Conservation (phyloP, 1,140 invertebrate genomes). For the Papilio polytes region DNA sequence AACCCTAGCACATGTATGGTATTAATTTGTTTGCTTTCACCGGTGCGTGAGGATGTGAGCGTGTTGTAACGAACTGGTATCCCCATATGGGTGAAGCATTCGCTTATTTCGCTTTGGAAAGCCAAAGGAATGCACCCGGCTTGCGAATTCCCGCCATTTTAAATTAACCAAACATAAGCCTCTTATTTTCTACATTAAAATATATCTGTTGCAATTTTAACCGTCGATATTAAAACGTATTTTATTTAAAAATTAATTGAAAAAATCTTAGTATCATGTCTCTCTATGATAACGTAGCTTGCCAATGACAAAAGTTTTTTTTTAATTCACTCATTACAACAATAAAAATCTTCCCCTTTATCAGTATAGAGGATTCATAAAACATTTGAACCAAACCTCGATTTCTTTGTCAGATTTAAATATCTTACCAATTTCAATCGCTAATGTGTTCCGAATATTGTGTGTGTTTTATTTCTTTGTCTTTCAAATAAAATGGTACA, state of each 20-base stretch:
- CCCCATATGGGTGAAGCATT: slow-evolving; percentile 51
- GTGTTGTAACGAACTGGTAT: slow-evolving; percentile 49
- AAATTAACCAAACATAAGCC: slow-evolving; percentile 20
- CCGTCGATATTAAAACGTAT: no score
- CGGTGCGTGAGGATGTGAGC: slow-evolving; percentile 55
- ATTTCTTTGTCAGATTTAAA: neutral
- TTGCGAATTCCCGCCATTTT: slow-evolving; percentile 9
- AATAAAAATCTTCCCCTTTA: neutral
- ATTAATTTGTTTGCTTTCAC: slow-evolving; percentile 76
- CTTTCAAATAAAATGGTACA: neutral
- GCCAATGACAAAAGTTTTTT: no score
- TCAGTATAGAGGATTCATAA: neutral
- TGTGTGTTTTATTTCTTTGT: slow-evolving; percentile 1
- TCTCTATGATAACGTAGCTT: no score
- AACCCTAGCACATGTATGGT: slow-evolving; percentile 9
- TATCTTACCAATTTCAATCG: neutral
- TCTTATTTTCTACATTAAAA: slow-evolving; percentile 27
- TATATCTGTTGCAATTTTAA: neutral
- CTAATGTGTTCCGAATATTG: slow-evolving; percentile 26
- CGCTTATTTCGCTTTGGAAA: slow-evolving; percentile 56
- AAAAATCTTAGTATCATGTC: no score
- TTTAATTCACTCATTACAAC: no score
- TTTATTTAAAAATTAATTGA: no score
- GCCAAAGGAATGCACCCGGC: slow-evolving; percentile 42
- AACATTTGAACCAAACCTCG: neutral